These are phyloP conservation scores for Pristionchus maxplancki DNA, from an alignment of 2,888 invertebrate genomes.

Conservation along the genomic window DNA sequence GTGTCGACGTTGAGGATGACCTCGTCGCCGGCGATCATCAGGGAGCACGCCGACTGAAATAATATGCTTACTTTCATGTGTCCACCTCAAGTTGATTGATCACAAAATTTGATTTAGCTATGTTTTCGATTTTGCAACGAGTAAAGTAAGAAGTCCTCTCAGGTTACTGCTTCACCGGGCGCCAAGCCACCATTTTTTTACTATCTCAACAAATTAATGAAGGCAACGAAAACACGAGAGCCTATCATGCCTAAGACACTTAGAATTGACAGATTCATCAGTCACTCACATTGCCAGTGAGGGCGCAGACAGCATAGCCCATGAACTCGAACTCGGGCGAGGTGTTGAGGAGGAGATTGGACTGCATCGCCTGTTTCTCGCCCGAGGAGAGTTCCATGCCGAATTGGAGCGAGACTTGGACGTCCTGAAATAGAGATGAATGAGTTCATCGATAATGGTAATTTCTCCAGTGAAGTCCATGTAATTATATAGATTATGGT, in stretches of 20 bases:
- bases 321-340: conserved; percentile 73
- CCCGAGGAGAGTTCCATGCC: not conserved
- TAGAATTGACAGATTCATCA: too few relatives aligned
- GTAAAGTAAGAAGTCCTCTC: too few relatives aligned
- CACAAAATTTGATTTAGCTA: not conserved
- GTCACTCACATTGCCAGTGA: conserved; percentile 57
- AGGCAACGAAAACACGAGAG: too few relatives aligned
- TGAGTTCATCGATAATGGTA: too few relatives aligned
- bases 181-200: too few relatives aligned
- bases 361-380: conserved; percentile 49
- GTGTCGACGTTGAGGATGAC: conserved; percentile 58
- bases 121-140: too few relatives aligned
- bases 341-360: conserved; percentile 65
- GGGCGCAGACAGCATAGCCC: conserved; percentile 71
- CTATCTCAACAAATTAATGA: too few relatives aligned
- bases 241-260: too few relatives aligned
- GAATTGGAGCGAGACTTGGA: conserved; percentile 47
- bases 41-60: conserved; percentile 48
- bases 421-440: conserved; percentile 35
- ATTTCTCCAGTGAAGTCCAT: too few relatives aligned
- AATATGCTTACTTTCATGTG: not conserved
- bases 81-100: too few relatives aligned
- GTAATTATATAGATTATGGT: too few relatives aligned
- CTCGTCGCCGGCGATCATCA: conserved; percentile 55
- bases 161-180: too few relatives aligned